Base-by-base conservation (phyloP, 2,797 vertebrate species). In the Perodicticus potto region DNA sequence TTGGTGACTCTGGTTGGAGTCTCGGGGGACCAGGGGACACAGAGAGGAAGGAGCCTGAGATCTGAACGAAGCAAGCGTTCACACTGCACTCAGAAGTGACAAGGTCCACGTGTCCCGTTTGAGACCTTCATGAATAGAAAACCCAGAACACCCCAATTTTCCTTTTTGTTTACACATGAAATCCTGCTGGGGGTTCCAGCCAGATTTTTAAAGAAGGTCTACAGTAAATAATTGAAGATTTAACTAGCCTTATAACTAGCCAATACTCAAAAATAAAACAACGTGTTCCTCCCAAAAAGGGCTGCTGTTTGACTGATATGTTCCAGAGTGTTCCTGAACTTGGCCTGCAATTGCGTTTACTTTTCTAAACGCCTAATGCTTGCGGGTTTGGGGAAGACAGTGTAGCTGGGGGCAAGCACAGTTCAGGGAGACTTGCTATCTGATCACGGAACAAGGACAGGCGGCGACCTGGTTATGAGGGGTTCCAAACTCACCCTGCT, bases 31-130 rank as follows among this genome's bases (percentile, higher is more conserved):
- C 90, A 37, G 45, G 87, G 93, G 74, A 94, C 97, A 97, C 94
- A 89, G 98, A 89, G 98, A 97, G 95, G 97, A 94, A 13, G 97
- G 94, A 98, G 98, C 98, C 98, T 98, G 98, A 98, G 98, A 10
- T 55, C 96, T 17, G 32, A 96, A 96, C 96, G 97, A 97, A 89
- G 87, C 9, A 22, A 91, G 89, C 97, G 99, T 99, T 98, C 92
- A 91, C 27, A 32, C 37, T 77, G 96, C 86, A 97, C 97, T 97
- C 97, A 96, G 78, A 98, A 97, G 97, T 98, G 98, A 98, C 98
- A 98, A 98, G 99, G 97, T 97, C 98, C 98, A 98, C 0, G 0
- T 3, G n/a, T 49, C 82, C 67, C 69, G 55, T 37, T 3, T 5
- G 65, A 74, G 83, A 45, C 55, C 4, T 19, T 20, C 1, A 0